Base-by-base conservation (phyloP, 2,113 vertebrate genomes). In the Muntiacus muntjak region DNA sequence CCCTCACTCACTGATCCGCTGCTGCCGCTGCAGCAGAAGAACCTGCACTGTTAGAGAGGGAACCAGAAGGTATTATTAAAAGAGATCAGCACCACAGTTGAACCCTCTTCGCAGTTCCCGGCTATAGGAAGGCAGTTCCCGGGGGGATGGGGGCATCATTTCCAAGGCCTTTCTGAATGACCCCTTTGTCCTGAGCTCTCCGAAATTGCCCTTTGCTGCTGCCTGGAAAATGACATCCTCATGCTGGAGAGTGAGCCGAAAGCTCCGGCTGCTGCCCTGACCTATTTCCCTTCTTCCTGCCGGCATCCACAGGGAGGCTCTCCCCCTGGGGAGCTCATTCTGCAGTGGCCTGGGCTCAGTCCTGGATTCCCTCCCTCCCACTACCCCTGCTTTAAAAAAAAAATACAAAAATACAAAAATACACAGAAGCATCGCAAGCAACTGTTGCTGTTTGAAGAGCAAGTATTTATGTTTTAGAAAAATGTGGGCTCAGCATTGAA, bases 291-390 rank as follows among this genome's bases (percentile, higher is more conserved):
- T 91, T 97, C 81, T 89, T 97, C 78, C 94, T 94, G 88, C 91
- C 96, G 93, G 85, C 98, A 98, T 98, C 92, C 98, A 98, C 91
- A 91, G 88, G 83, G 57, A 91, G 90, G 91, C 45, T 76, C 55
- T 86, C 94, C 98, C 71, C 98, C 98, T 79, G 97, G 97, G 96
- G 98, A 99, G 98, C 99, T 97, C 97, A 98, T 94, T 98, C 99
- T 97, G 98, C 98, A 85, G 97, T 95, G 67, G 95, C 93, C 94
- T 85, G 96, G 79, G 33, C 95, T 79, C 6, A 58, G 71, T 76
- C 50, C 71, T 87, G 57, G 43, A 58, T 92, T 89, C 94, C 67
- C 52, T 94, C n/a, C 36, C 47, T 57, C 88, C 84, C 84, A n/a
- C 86, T 14, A 33, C 67, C 58, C 60, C 50, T 92, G 55, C 50